Conservation (phyloP, 2,113 vertebrate species). For the Tricholaema leucomelas region DNA sequence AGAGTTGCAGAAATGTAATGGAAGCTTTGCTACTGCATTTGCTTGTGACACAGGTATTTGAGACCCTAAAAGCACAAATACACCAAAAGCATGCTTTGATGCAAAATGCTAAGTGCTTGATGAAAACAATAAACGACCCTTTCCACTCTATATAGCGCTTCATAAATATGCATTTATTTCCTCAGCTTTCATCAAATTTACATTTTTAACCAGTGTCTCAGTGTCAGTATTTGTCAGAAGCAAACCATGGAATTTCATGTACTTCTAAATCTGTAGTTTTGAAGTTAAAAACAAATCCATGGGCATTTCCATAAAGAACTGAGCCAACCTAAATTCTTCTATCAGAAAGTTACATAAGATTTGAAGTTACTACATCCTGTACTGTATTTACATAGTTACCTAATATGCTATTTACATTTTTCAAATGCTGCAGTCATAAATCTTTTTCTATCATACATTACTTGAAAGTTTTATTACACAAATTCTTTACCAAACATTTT, state of each 20-base stretch:
- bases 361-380: conserved; percentile 24
- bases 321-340: background rate
- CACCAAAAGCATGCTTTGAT: background rate
- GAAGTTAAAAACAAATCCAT: conserved; percentile 46
- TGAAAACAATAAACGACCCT: background rate
- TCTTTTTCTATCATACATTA: conserved; percentile 55
- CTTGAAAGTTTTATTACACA: conserved; percentile 47
- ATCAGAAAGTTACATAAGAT: conserved; percentile 50
- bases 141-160: background rate
- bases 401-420: conserved; percentile 66
- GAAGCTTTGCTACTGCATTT: background rate
- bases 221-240: conserved; percentile 19
- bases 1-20: background rate
- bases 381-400: conserved; percentile 67
- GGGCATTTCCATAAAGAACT: conserved; percentile 19
- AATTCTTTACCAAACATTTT: conserved; percentile 6
- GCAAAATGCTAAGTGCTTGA: background rate
- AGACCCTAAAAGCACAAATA: background rate
- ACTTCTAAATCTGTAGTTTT: conserved; percentile 12
- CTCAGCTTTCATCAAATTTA: conserved; percentile 39
- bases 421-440: conserved; percentile 46
- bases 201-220: conserved; percentile 38
- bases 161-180: conserved; percentile 68
- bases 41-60: background rate
- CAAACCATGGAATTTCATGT: conserved; percentile 17